phyloP scores from a whole-genome alignment of 2,888 invertebrate species.

The Dyspetes luteomarginatus region DNA sequence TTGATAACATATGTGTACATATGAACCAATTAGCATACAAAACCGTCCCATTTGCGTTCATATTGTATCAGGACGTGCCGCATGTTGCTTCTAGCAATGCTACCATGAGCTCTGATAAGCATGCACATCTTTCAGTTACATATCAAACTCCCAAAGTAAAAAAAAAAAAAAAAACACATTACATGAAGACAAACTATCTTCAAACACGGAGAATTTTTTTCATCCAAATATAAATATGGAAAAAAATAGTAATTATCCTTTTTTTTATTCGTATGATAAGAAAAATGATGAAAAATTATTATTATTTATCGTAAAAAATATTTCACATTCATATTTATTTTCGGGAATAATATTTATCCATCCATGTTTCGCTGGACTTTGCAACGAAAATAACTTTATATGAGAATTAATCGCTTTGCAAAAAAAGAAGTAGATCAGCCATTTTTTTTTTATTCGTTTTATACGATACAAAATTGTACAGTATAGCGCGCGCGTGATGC shows the following conservation, averaged over 20 bases:
- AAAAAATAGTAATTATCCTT: neutral
- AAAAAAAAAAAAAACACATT: no score
- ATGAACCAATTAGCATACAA: slow-evolving; percentile 77
- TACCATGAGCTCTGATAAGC: slow-evolving; percentile 67
- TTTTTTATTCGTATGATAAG: neutral
- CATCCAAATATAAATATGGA: neutral
- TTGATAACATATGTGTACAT: slow-evolving; percentile 63
- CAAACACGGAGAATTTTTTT: neutral
- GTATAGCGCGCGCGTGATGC: slow-evolving; percentile 5
- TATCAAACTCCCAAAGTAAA: no score
- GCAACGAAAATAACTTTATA: slow-evolving; percentile 22
- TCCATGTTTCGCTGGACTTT: neutral
- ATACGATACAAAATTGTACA: neutral
- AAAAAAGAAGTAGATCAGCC: neutral
- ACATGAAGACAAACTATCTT: no score
- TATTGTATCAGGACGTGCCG: slow-evolving; percentile 69
- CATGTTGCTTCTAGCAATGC: slow-evolving; percentile 24
- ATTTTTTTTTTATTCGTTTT: neutral
- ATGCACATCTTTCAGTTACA: no score
- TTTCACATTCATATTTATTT: neutral
- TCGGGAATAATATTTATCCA: neutral
- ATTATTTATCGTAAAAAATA: neutral
- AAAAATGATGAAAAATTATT: no score
- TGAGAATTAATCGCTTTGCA: slow-evolving; percentile 23
- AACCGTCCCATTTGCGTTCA: slow-evolving; percentile 76